A percentile compares a stretch with the other conserved stretches of the same genome.
Conservation (phyloP, 2,113 vertebrate genomes). For the Lichenostomus cassidix region DNA sequence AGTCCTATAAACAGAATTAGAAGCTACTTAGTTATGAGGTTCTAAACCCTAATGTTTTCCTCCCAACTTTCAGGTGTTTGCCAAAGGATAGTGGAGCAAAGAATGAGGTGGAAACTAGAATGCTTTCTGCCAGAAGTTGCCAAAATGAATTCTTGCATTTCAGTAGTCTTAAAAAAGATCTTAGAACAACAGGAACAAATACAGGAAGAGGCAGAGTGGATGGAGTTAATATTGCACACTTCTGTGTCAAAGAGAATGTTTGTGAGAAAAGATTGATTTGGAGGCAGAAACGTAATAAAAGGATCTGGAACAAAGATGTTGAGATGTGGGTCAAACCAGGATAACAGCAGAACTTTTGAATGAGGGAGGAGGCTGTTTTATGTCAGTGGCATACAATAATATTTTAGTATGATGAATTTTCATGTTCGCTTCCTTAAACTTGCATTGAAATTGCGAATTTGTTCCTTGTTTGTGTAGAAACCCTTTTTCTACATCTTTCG, state of each 20-base stretch:
- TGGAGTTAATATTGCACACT: not conserved
- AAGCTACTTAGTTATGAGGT: not conserved
- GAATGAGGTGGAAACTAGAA: not conserved
- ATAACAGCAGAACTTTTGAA: not conserved
- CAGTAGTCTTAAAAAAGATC: not conserved
- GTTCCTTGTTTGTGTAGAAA: not conserved
- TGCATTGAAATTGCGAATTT: not conserved
- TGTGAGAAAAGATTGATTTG: not conserved
- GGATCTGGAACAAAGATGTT: not conserved
- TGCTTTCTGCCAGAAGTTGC: not conserved
- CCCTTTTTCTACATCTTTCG: not conserved
- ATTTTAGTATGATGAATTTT: not conserved
- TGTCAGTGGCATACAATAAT: not conserved
- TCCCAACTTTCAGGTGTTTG: not conserved
- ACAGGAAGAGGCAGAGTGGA: not conserved
- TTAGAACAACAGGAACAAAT: not conserved
- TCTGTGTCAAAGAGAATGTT: not conserved
- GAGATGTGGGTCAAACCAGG: not conserved
- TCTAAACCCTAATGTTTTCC: not conserved
- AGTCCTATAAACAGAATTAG: not conserved
- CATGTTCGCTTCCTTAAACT: not conserved
- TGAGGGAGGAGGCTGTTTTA: not conserved
- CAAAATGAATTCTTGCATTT: not conserved
- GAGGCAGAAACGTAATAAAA: not conserved
- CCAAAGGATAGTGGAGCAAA: not conserved